Evolutionary conservation across 2,888 invertebrate species (phyloP).

Genomic region (Rotaria magnacalcarata): DNA sequence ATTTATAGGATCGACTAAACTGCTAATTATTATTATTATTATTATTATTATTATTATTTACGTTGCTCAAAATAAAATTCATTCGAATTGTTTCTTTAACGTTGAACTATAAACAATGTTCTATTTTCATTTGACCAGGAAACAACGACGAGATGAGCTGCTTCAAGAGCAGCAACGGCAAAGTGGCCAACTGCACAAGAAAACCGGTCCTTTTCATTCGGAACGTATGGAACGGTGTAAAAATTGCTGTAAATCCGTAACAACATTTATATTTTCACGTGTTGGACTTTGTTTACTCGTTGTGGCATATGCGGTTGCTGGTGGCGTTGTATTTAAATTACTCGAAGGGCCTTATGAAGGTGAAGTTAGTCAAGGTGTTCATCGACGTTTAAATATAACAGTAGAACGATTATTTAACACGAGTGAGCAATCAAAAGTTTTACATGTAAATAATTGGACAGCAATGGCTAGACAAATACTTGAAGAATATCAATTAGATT

Average conservation of each 20-base stretch:
- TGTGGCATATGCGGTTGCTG: conserved; percentile 45
- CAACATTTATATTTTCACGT: conserved; percentile 46
- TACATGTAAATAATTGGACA: conserved; percentile 41
- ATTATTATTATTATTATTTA: too few species aligned
- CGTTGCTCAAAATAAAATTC: neutral
- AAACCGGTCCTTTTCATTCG: neutral
- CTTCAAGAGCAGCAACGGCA: neutral
- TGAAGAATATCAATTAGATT: conserved; percentile 43
- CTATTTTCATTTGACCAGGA: conserved; percentile 1
- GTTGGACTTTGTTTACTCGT: conserved; percentile 44
- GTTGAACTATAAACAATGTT: neutral
- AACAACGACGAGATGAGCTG: conserved; percentile 19
- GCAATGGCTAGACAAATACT: conserved; percentile 35
- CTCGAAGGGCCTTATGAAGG: conserved; percentile 44
- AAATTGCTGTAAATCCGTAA: conserved; percentile 38
- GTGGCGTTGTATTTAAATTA: conserved; percentile 45
- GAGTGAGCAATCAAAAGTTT: conserved; percentile 33
- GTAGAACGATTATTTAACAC: conserved; percentile 40
- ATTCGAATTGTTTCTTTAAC: too few species aligned
- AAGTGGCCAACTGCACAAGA: neutral
- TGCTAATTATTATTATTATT: too few species aligned
- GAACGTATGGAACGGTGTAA: conserved; percentile 42
- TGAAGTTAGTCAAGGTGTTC: conserved; percentile 25
- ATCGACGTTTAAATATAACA: conserved; percentile 36
- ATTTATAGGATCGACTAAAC: too few species aligned